Percentiles rank a stretch among this genome's conserved stretches.
Conservation (phyloP, 2,888 invertebrate species). For the Eucera pruinosa region DNA sequence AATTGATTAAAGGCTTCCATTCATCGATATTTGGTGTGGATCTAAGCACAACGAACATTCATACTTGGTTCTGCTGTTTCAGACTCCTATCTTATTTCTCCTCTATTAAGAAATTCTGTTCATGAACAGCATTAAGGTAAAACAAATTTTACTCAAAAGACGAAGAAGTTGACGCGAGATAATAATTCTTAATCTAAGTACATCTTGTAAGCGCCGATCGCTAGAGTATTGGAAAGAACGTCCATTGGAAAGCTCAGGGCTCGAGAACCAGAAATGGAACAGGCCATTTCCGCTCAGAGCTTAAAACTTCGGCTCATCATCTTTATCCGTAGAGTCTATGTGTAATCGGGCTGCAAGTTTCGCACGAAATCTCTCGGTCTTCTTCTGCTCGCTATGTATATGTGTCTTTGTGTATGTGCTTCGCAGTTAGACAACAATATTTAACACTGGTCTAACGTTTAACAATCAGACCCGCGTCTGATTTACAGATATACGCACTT, state of each 20-base stretch:
- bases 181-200: slow-evolving; percentile 43
- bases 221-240: slow-evolving; percentile 35
- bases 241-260: slow-evolving; percentile 3
- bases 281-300: background rate
- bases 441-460: slow-evolving; percentile 45
- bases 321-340: slow-evolving; percentile 10
- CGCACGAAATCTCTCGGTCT: slow-evolving; percentile 12
- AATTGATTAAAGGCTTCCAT: no score
- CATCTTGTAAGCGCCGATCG: slow-evolving; percentile 20
- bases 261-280: background rate
- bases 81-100: no score
- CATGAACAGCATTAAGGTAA: background rate
- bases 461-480: slow-evolving; percentile 37
- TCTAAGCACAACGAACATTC: no score
- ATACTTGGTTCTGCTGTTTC: no score
- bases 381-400: background rate
- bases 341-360: slow-evolving; percentile 7
- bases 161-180: slow-evolving; percentile 8
- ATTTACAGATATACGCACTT: slow-evolving; percentile 32
- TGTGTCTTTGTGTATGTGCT: background rate
- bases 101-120: no score
- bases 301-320: slow-evolving; percentile 2
- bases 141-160: background rate
- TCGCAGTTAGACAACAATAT: slow-evolving; percentile 40
- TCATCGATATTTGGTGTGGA: no score